These are phyloP conservation scores for Sussaba pulchella DNA, from an alignment of 2,888 invertebrate genomes.

Conservation along the genomic window DNA sequence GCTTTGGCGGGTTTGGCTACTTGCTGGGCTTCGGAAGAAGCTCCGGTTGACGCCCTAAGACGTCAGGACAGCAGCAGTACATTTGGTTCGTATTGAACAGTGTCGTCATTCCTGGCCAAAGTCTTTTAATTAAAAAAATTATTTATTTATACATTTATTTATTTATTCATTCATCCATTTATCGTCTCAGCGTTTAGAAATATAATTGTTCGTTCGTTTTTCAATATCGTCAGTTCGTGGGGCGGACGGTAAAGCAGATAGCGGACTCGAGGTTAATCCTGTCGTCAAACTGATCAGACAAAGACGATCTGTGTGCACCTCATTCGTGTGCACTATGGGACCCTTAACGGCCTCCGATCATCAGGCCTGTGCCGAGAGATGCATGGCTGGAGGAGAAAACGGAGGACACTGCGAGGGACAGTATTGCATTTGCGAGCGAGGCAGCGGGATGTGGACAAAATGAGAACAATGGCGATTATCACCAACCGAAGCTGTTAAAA, in stretches of 20 bases:
- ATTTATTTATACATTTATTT: too few species aligned
- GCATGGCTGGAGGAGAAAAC: conserved; percentile 28
- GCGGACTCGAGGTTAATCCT: conserved; percentile 12
- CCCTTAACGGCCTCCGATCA: conserved; percentile 54
- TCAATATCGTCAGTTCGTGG: conserved; percentile 28
- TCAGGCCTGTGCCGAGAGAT: conserved; percentile 47
- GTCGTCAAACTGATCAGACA: not conserved
- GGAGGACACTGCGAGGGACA: conserved; percentile 50
- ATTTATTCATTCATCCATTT: too few species aligned
- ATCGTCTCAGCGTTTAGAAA: too few species aligned
- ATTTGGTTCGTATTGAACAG: conserved; percentile 2
- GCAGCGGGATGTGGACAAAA: conserved; percentile 37
- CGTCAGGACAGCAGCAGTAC: too few species aligned
- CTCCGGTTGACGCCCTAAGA: too few species aligned
- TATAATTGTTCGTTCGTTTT: too few species aligned
- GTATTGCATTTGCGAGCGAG: conserved; percentile 41
- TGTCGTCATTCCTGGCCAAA: too few species aligned
- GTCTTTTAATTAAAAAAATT: too few species aligned
- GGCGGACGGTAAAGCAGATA: conserved; percentile 51
- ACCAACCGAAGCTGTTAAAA: too few species aligned
- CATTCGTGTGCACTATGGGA: conserved; percentile 33
- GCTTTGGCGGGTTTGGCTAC: conserved; percentile 27
- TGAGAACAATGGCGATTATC: too few species aligned
- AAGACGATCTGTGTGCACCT: conserved; percentile 49
- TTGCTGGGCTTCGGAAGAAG: conserved; percentile 12